Evolutionary conservation across 1,140 invertebrate species (phyloP).

Genomic region (Drosophila novamexicana): DNA sequence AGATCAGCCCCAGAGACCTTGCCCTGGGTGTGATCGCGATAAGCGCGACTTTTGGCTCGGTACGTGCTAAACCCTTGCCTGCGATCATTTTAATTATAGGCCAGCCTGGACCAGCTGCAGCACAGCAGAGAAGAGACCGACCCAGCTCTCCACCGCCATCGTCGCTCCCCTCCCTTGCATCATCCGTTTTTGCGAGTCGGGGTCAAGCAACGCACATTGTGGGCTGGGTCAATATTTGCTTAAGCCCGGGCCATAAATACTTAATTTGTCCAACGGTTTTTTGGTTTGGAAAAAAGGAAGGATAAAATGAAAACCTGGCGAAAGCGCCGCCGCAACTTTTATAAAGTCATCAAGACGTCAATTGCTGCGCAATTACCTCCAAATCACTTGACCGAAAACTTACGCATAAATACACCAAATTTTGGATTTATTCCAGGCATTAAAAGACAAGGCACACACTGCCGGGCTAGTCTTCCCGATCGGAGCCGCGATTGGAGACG

Average conservation of each 20-base stretch:
- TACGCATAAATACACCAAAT: slow-evolving; percentile 21
- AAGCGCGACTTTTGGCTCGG: slow-evolving; percentile 79
- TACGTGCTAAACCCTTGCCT: slow-evolving; percentile 73
- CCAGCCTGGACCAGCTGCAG: slow-evolving; percentile 17
- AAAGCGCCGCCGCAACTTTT: slow-evolving; percentile 31
- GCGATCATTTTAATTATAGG: slow-evolving; percentile 78
- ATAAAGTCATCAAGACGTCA: slow-evolving; percentile 53
- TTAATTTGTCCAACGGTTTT: slow-evolving; percentile 74
- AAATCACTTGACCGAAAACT: background rate
- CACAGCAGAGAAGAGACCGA: background rate
- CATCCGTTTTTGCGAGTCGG: slow-evolving; percentile 6
- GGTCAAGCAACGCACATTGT: slow-evolving; percentile 77
- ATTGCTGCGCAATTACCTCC: slow-evolving; percentile 48
- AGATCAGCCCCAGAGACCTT: slow-evolving; percentile 49
- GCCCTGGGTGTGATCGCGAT: slow-evolving; percentile 79
- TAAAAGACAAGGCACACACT: background rate
- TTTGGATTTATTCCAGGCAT: slow-evolving; percentile 17
- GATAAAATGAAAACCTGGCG: slow-evolving; percentile 17
- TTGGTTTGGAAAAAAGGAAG: background rate
- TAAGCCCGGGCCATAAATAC: slow-evolving; percentile 65
- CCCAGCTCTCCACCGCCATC: slow-evolving; percentile 1
- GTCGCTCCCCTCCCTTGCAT: background rate
- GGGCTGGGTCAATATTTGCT: slow-evolving; percentile 76
- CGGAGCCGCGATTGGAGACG: slow-evolving; percentile 33
- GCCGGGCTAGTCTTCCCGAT: background rate